Evolutionary conservation across 1,140 invertebrate species (phyloP).

Genomic region (Drosophila subpulchrella): DNA sequence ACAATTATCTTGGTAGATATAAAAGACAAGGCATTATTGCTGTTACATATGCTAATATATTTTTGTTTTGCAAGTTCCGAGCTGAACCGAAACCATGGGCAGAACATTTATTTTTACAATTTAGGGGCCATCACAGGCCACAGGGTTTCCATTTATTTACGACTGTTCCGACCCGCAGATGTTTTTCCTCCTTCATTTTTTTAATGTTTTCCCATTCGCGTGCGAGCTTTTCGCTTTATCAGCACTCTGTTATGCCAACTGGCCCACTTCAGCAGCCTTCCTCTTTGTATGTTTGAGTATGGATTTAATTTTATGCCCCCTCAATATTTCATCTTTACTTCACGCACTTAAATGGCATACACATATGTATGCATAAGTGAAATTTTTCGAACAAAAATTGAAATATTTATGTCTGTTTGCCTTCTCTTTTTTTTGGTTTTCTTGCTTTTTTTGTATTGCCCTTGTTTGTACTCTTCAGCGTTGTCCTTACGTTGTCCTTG

Average conservation of each 20-base stretch:
- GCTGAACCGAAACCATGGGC: slow-evolving; percentile 7
- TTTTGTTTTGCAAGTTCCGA: slow-evolving; percentile 12
- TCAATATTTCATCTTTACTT: slow-evolving; percentile 66
- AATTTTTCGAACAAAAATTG: slow-evolving; percentile 67
- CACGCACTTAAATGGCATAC: slow-evolving; percentile 44
- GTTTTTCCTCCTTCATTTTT: slow-evolving; percentile 44
- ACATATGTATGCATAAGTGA: slow-evolving; percentile 50
- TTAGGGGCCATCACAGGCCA: slow-evolving; percentile 21
- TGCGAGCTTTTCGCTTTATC: slow-evolving; percentile 67
- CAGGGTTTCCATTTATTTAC: slow-evolving; percentile 49
- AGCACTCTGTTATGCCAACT: slow-evolving; percentile 71
- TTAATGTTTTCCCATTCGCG: slow-evolving; percentile 56
- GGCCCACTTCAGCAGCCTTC: slow-evolving; percentile 4
- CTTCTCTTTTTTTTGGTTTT: slow-evolving; percentile 4
- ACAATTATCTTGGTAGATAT: background rate
- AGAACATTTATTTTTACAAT: slow-evolving; percentile 67
- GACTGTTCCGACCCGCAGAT: slow-evolving; percentile 47
- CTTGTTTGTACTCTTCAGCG: slow-evolving; percentile 49
- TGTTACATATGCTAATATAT: background rate
- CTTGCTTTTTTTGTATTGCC: slow-evolving; percentile 24
- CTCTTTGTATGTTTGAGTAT: slow-evolving; percentile 47
- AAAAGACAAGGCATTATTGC: background rate
- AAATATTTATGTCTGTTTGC: slow-evolving; percentile 72
- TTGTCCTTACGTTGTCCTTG: slow-evolving; percentile 80
- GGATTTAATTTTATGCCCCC: slow-evolving; percentile 72